phyloP scores from a whole-genome alignment of 1,140 invertebrate genomes.

The Proctacanthus coquilletti region DNA sequence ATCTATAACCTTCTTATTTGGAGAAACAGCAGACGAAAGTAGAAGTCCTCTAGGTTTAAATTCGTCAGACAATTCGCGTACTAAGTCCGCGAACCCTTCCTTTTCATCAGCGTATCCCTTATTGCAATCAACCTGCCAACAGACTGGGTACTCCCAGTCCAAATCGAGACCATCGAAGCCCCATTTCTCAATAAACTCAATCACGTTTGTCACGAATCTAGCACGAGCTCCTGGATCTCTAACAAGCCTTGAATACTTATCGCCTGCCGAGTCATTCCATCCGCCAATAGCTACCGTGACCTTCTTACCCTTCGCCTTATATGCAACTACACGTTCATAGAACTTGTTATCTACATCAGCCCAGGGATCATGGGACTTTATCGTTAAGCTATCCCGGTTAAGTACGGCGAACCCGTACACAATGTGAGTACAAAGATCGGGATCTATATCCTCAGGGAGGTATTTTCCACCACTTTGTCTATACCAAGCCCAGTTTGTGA shows the following conservation, averaged over 20 bases:
- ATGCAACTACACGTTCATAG: constrained; percentile 61
- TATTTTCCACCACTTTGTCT: constrained; percentile 66
- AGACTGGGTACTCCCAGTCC: constrained; percentile 85
- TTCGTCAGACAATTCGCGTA: constrained; percentile 51
- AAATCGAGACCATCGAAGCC: constrained; percentile 74
- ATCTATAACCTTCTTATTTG: constrained; percentile 68
- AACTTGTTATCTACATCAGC: constrained; percentile 78
- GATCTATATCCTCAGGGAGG: constrained; percentile 65
- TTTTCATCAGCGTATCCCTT: constrained; percentile 61
- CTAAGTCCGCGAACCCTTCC: constrained; percentile 49
- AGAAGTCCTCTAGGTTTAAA: constrained; percentile 53
- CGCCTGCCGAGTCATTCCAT: constrained; percentile 77
- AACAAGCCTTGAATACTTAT: constrained; percentile 72
- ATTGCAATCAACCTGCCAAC: constrained; percentile 74
- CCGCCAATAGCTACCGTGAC: constrained; percentile 70
- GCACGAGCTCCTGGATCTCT: constrained; percentile 51
- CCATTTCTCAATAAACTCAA: constrained; percentile 64
- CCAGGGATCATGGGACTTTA: constrained; percentile 78
- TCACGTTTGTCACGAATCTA: constrained; percentile 55
- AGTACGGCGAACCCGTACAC: constrained; percentile 84
- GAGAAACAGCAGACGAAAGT: constrained; percentile 67
- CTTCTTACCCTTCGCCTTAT: constrained; percentile 59
- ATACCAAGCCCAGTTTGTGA: constrained; percentile 90
- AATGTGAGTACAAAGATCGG: constrained; percentile 75
- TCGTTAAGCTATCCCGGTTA: constrained; percentile 54